Conservation (phyloP, 2,797 vertebrate genomes). For the Lepilemur ruficaudatus region DNA sequence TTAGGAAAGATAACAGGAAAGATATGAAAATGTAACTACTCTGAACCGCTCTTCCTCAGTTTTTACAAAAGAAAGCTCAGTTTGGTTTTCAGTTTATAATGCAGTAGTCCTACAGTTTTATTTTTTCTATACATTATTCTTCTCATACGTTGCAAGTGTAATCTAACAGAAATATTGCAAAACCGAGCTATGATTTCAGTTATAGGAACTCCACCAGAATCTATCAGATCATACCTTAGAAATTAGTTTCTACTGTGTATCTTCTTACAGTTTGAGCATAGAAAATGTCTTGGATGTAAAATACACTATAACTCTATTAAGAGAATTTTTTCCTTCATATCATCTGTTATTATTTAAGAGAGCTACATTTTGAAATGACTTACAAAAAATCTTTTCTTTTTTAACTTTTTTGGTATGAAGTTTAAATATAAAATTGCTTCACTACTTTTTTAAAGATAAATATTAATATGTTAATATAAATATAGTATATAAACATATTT, state of each 20-base stretch:
- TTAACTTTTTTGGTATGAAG: neutral
- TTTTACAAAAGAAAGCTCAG: neutral
- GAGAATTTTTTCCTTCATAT: neutral
- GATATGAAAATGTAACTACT: neutral
- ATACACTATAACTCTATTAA: neutral
- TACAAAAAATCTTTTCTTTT: neutral
- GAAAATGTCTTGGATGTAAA: slow-evolving; percentile 6
- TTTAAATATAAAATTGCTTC: neutral
- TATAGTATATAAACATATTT: neutral
- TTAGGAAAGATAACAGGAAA: neutral
- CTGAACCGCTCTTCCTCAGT: neutral
- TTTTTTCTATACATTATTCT: neutral
- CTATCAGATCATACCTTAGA: neutral
- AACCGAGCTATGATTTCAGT: neutral
- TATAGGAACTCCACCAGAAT: neutral
- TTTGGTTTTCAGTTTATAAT: neutral
- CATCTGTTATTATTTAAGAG: neutral
- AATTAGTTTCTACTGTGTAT: neutral
- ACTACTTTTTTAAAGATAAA: neutral
- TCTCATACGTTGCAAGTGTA: neutral
- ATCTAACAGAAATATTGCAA: neutral
- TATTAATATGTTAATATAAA: neutral
- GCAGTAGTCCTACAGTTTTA: neutral
- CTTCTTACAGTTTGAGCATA: neutral
- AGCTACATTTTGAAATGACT: neutral